Evolutionary conservation across 2,888 invertebrate genomes (phyloP).

Genomic region (Dynastes hyllus): DNA sequence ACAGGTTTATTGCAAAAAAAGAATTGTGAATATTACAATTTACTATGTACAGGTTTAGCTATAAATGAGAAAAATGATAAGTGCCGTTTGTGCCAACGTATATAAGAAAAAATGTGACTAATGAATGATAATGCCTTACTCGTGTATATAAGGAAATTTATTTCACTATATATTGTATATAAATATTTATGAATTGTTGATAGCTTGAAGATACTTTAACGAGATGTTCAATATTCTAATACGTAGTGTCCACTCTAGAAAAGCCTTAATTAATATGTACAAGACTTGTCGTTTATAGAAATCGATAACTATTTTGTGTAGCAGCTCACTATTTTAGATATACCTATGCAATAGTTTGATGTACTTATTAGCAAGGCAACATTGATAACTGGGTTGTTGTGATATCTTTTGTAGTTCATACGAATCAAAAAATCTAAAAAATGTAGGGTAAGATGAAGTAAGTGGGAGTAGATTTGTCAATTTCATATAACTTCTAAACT

Average conservation of each 20-base stretch:
- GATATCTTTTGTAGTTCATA: too few species aligned
- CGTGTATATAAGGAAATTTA: conserved; percentile 54
- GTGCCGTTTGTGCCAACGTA: conserved; percentile 61
- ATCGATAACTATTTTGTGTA: background rate
- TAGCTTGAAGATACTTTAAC: conserved; percentile 57
- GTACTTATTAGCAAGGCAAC: background rate
- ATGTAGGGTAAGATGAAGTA: too few species aligned
- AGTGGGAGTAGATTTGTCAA: too few species aligned
- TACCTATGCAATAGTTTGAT: background rate
- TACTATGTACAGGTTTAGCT: too few species aligned
- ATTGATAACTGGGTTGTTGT: too few species aligned
- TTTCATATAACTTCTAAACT: too few species aligned
- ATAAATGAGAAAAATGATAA: conserved; percentile 49
- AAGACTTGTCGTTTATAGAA: too few species aligned
- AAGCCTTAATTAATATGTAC: background rate
- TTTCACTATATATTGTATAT: too few species aligned
- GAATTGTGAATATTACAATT: too few species aligned
- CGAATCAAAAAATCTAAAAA: too few species aligned
- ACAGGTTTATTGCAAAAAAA: too few species aligned
- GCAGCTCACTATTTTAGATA: background rate
- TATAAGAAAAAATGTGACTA: conserved; percentile 38
- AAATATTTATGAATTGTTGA: conserved; percentile 57
- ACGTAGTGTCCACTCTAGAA: conserved; percentile 28
- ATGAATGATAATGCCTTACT: conserved; percentile 61
- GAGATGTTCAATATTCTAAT: conserved; percentile 28